Evolutionary conservation across 1,140 invertebrate genomes (phyloP).

Genomic region (Ceratosolen fusciceps): DNA sequence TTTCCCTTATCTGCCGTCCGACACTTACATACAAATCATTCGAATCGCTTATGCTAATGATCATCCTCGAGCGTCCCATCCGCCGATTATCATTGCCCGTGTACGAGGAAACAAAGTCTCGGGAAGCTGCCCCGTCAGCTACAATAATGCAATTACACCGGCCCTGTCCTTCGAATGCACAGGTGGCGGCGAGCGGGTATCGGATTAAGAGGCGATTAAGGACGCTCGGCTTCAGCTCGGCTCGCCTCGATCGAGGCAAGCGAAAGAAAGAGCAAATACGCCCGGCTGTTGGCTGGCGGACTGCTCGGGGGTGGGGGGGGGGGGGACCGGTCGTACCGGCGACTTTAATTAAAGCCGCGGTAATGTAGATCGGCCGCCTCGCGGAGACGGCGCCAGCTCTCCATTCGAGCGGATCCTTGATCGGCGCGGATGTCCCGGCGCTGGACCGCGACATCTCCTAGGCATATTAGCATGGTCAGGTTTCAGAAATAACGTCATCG

Average conservation of each 20-base stretch:
- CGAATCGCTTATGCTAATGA: slow-evolving; percentile 31
- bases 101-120: slow-evolving; percentile 12
- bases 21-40: slow-evolving; percentile 37
- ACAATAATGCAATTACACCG: slow-evolving; percentile 18
- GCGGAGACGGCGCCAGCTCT: slow-evolving; percentile 53
- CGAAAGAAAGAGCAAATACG: not conserved
- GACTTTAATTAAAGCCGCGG: slow-evolving; percentile 58
- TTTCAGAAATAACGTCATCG: slow-evolving; percentile 60
- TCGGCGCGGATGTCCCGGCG: slow-evolving; percentile 28
- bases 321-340: not conserved
- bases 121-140: not conserved
- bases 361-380: slow-evolving; percentile 55
- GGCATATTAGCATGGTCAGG: slow-evolving; percentile 56
- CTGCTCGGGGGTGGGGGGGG: not conserved
- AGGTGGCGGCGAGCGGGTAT: not conserved
- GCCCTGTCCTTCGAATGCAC: not conserved
- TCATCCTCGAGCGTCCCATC: no score
- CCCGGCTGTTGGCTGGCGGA: no score
- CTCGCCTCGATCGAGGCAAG: no score
- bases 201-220: slow-evolving; percentile 1
- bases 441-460: slow-evolving; percentile 51
- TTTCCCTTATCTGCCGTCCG: slow-evolving; percentile 21
- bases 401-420: slow-evolving; percentile 58
- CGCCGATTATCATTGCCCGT: not conserved
- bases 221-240: not conserved